phyloP scores from a whole-genome alignment of 2,113 vertebrate genomes.

The Lepus europaeus region DNA sequence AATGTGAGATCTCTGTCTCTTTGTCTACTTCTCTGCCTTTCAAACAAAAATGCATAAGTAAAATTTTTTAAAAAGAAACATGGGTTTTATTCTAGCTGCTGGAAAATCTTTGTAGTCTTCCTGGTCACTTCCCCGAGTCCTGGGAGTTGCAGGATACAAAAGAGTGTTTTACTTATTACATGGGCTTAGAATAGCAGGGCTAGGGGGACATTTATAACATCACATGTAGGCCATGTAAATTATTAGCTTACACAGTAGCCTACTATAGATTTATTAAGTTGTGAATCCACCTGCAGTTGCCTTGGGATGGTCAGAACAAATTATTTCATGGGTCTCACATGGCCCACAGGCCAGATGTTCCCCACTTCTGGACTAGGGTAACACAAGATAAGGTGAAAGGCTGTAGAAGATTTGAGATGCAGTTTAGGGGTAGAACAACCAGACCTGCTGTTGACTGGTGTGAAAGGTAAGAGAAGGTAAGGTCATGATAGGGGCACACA shows the following conservation, averaged over 20 bases:
- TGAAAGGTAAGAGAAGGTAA: not conserved
- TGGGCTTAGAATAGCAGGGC: not conserved
- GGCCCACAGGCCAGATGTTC: too few relatives aligned
- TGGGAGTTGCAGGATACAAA: not conserved
- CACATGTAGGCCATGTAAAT: too few relatives aligned
- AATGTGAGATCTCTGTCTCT: too few relatives aligned
- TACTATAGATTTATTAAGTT: too few relatives aligned
- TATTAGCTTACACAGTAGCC: too few relatives aligned
- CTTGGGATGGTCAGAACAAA: too few relatives aligned
- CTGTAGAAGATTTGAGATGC: not conserved
- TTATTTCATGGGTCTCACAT: too few relatives aligned
- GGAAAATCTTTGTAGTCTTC: rapidly evolving
- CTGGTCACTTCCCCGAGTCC: rapidly evolving
- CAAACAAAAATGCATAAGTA: too few relatives aligned
- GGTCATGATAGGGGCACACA: rapidly evolving
- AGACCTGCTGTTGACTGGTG: too few relatives aligned
- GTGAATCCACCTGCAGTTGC: too few relatives aligned
- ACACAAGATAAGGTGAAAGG: not conserved
- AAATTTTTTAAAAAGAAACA: not conserved
- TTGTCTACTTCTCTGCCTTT: too few relatives aligned
- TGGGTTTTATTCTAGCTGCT: not conserved
- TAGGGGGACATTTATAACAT: too few relatives aligned
- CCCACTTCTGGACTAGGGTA: not conserved
- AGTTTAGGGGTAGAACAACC: not conserved
- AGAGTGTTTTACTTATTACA: not conserved